These are phyloP conservation scores for Priocnemis perturbator DNA, from an alignment of 2,888 invertebrate species.

Conservation along the genomic window DNA sequence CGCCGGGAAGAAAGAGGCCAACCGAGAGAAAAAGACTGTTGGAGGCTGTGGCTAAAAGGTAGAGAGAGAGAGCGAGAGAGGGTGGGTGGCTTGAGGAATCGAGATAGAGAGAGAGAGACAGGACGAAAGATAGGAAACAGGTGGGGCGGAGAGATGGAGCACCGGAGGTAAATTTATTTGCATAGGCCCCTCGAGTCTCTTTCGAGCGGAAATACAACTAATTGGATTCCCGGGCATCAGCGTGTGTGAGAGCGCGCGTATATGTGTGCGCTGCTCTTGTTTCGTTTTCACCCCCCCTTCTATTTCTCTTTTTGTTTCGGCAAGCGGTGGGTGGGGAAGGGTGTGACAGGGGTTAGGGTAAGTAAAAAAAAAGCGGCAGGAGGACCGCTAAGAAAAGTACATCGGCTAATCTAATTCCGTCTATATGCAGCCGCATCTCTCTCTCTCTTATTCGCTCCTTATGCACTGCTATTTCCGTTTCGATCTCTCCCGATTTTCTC, in stretches of 20 bases:
- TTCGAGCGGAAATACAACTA: slow-evolving; percentile 57
- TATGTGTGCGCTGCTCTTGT: slow-evolving; percentile 10
- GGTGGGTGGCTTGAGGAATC: slow-evolving; percentile 15
- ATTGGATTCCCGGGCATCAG: slow-evolving; percentile 51
- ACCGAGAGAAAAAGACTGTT: not conserved
- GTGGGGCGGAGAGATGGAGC: slow-evolving; percentile 18
- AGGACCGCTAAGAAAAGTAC: slow-evolving; percentile 47
- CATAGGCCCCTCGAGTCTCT: slow-evolving; percentile 59
- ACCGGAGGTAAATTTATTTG: slow-evolving; percentile 55
- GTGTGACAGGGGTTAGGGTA: not conserved
- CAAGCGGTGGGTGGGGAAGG: not conserved
- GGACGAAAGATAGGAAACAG: slow-evolving; percentile 12
- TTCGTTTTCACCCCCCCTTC: slow-evolving; percentile 23
- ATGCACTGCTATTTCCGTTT: not conserved
- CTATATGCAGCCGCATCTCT: slow-evolving; percentile 44
- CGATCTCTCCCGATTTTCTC: not conserved
- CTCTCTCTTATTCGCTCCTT: slow-evolving; percentile 11
- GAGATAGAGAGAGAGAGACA: not conserved
- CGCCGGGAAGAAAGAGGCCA: not conserved
- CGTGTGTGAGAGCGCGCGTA: slow-evolving; percentile 29
- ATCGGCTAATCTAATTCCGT: slow-evolving; percentile 56
- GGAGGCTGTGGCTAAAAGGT: slow-evolving; percentile 20
- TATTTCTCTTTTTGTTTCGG: slow-evolving; percentile 7
- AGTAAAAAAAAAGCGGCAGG: slow-evolving; percentile 26
- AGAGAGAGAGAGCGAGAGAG: slow-evolving; percentile 3